phyloP scores from a whole-genome alignment of 2,797 vertebrate species.

The Ispidina lecontei region DNA sequence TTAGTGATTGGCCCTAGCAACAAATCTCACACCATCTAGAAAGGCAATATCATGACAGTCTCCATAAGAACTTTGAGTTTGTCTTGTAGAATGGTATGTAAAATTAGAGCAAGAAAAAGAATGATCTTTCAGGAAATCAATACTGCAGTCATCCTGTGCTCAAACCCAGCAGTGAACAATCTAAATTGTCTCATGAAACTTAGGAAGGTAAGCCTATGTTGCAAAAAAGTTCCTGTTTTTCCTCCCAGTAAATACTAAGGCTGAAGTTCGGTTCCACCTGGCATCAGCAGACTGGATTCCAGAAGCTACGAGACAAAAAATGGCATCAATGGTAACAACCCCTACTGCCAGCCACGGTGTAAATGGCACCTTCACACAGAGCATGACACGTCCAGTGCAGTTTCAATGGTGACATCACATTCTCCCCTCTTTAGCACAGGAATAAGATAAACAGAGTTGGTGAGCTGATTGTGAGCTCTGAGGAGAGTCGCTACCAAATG shows the following conservation, averaged over 20 bases:
- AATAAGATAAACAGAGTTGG: constrained; percentile 89
- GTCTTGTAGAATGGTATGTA: neutral
- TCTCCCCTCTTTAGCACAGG: constrained; percentile 80
- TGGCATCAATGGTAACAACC: constrained; percentile 81
- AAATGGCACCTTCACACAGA: neutral
- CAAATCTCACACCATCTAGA: neutral
- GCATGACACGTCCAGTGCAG: rapidly evolving
- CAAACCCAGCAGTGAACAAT: neutral
- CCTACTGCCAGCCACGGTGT: rapidly evolving
- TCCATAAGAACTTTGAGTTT: neutral
- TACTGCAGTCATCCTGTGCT: neutral
- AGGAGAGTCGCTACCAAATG: constrained; percentile 90
- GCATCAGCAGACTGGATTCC: constrained; percentile 92
- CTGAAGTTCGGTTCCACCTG: constrained; percentile 92
- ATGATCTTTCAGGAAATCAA: neutral
- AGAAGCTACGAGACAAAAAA: constrained; percentile 82
- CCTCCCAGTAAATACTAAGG: constrained; percentile 87
- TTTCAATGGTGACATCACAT: neutral
- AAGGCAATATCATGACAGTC: neutral
- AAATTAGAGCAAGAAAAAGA: neutral
- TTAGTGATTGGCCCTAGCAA: neutral
- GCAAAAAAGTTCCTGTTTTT: neutral
- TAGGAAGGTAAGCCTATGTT: neutral
- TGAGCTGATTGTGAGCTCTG: constrained; percentile 89
- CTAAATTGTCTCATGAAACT: neutral